These are phyloP conservation scores for Cassiopea xamachana DNA, from an alignment of 30 jellyfish, hydroid and myxozoan genomes.

Conservation along the genomic window DNA sequence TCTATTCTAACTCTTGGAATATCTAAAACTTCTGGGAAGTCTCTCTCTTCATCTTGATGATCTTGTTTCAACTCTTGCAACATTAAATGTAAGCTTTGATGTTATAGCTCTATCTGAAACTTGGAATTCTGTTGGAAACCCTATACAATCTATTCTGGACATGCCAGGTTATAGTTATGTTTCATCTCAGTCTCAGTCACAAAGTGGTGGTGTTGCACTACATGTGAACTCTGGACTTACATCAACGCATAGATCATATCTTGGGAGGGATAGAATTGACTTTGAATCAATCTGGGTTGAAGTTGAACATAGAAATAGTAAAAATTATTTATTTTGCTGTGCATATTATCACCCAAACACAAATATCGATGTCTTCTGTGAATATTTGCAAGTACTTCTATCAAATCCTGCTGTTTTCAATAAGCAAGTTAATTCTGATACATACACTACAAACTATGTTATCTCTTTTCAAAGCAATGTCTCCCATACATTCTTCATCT, in stretches of 20 bases:
- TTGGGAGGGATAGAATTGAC: background rate
- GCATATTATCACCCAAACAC: constrained; percentile 11
- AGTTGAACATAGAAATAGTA: background rate
- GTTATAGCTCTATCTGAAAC: no score
- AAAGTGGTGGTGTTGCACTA: background rate
- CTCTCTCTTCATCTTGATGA: no score
- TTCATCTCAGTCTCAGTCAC: background rate
- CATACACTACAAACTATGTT: background rate
- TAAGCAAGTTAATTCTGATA: constrained; percentile 9
- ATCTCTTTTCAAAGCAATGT: constrained; percentile 28
- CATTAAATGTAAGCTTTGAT: no score
- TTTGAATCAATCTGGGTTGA: background rate
- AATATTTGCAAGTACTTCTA: constrained; percentile 30
- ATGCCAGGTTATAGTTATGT: background rate
- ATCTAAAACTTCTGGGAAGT: no score
- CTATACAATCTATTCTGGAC: background rate
- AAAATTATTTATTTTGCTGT: background rate
- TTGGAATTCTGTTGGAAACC: no score
- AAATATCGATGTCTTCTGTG: background rate
- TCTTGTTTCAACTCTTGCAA: no score
- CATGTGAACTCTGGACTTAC: background rate
- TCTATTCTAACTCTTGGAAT: no score
- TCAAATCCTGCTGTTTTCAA: constrained; percentile 15
- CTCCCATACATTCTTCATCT: constrained; percentile 7
- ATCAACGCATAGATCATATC: background rate